phyloP scores from a whole-genome alignment of 2,797 vertebrate genomes.

The Staurois parvus region DNA sequence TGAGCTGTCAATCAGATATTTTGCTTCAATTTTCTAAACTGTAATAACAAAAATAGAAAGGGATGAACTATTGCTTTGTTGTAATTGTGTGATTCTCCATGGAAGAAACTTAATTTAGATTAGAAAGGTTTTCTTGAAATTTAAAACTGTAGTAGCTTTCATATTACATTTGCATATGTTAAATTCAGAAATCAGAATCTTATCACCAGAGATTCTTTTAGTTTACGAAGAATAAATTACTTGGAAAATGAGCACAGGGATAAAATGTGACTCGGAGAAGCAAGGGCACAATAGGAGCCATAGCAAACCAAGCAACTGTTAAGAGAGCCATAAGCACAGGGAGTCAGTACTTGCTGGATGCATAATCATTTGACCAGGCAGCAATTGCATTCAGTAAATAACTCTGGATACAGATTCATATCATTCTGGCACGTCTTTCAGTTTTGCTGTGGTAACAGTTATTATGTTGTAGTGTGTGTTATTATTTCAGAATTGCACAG shows the following conservation, averaged over 20 bases:
- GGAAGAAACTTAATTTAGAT: neutral
- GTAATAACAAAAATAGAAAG: neutral
- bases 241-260: neutral
- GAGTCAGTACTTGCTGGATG: too few species aligned
- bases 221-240: neutral
- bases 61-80: neutral
- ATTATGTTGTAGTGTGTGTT: too few species aligned
- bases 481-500: too few species aligned
- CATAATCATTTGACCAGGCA: too few species aligned
- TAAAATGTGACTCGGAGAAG: too few species aligned
- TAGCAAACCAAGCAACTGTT: neutral
- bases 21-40: neutral
- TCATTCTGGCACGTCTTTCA: slow-evolving; percentile 51
- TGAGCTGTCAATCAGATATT: neutral
- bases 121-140: neutral
- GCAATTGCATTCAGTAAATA: too few species aligned
- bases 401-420: too few species aligned
- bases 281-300: neutral
- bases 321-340: too few species aligned
- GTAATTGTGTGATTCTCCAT: neutral
- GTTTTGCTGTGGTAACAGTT: slow-evolving; percentile 5
- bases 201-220: neutral
- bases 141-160: neutral
- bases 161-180: neutral
- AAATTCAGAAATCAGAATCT: neutral